Evolutionary conservation across 2,113 vertebrate species (phyloP).

Genomic region (Prunella fulvescens): DNA sequence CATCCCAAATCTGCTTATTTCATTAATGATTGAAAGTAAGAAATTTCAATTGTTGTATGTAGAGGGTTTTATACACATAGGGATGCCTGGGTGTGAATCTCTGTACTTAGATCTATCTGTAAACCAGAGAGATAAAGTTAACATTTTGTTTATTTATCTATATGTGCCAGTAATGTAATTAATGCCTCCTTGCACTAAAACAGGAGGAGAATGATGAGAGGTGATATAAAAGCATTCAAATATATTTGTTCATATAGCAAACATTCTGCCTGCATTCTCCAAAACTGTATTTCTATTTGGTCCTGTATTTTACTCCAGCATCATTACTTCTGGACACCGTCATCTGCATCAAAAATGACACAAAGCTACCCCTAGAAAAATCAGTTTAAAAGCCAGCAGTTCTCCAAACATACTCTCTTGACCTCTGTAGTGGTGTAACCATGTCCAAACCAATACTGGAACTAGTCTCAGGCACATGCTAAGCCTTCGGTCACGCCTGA

Average conservation of each 20-base stretch:
- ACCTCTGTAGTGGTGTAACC: accelerated
- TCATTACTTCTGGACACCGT: background rate
- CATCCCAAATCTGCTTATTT: background rate
- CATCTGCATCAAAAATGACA: background rate
- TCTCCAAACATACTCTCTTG: background rate
- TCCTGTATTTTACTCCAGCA: background rate
- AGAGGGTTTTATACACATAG: background rate
- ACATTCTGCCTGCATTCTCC: background rate
- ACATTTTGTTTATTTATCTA: background rate
- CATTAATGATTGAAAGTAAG: background rate
- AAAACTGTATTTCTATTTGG: background rate
- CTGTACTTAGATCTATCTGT: background rate
- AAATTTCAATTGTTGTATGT: background rate
- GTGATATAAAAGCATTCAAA: background rate
- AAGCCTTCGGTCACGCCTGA: background rate
- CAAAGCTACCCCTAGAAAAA: background rate
- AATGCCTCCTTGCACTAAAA: background rate
- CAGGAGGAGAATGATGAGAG: background rate
- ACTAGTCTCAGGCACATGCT: background rate
- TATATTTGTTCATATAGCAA: background rate
- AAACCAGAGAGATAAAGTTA: background rate
- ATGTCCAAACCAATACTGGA: background rate
- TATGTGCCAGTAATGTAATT: background rate
- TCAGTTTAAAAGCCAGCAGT: background rate
- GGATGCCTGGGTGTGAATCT: background rate